A percentile compares a stretch with the other conserved stretches of the same genome.
These are phyloP conservation scores for Lordiphosa mommai DNA, from an alignment of 1,140 invertebrate genomes.

Conservation along the genomic window DNA sequence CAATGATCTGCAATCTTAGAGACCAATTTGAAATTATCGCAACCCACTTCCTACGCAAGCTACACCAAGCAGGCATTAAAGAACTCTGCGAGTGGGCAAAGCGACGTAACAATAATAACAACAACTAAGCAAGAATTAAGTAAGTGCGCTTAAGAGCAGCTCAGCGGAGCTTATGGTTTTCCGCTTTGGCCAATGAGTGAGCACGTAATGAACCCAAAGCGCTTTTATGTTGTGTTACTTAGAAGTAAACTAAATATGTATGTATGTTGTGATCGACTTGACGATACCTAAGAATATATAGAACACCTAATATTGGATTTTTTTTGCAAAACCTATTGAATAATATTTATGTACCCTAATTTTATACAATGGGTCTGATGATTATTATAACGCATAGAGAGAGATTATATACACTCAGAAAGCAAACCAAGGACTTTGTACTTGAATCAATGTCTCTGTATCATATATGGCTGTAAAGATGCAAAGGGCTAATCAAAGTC, in stretches of 20 bases:
- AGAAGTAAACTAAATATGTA: not conserved
- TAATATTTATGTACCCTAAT: no score
- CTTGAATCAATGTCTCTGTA: no score
- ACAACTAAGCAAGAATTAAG: conserved; percentile 12
- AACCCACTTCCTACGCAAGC: conserved; percentile 36
- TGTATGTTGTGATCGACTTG: not conserved
- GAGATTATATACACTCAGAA: no score
- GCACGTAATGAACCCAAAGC: not conserved
- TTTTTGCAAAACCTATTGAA: no score
- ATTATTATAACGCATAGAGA: no score
- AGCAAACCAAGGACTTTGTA: no score
- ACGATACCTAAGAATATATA: not conserved
- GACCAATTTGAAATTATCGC: conserved; percentile 13
- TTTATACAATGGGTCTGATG: no score
- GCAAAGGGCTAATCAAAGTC: no score
- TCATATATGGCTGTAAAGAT: no score
- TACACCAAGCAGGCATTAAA: conserved; percentile 3
- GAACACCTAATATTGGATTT: no score
- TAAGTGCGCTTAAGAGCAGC: not conserved
- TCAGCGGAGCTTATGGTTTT: not conserved
- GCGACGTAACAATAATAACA: conserved; percentile 26
- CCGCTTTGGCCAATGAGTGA: not conserved
- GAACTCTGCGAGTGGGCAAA: conserved; percentile 26
- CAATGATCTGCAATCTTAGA: conserved; percentile 30
- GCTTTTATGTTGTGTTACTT: not conserved